Conservation (phyloP, 2,113 vertebrate genomes). For the Callorhinus ursinus region DNA sequence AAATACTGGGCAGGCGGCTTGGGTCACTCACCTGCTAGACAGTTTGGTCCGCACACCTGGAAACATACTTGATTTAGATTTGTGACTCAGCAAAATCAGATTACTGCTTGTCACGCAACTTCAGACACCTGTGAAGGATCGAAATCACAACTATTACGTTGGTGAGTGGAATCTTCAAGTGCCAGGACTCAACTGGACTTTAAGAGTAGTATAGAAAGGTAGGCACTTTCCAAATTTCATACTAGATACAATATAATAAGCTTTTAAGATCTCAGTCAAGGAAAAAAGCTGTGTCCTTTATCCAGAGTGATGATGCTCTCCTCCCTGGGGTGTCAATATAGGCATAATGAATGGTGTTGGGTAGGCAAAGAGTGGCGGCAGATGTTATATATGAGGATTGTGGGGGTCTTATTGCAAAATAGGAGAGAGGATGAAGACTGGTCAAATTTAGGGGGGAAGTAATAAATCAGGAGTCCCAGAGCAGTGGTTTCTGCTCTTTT, state of each 20-base stretch:
- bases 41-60: not conserved
- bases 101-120: not conserved
- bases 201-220: not conserved
- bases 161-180: not conserved
- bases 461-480: not conserved
- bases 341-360: not conserved
- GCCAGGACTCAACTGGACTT: not conserved
- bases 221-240: not conserved
- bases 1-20: not conserved
- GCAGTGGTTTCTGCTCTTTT: not conserved
- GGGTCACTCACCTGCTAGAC: not conserved
- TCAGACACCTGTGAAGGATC: not conserved
- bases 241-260: not conserved
- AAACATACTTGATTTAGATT: slow-evolving; percentile 9
- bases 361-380: not conserved
- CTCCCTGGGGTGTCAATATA: not conserved
- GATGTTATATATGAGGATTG: not conserved
- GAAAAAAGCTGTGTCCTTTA: not conserved
- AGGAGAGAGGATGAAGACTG: not conserved
- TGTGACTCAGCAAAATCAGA: slow-evolving; percentile 9
- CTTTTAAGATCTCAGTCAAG: not conserved
- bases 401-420: not conserved
- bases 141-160: not conserved
- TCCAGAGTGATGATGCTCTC: not conserved
- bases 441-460: not conserved